Conservation (phyloP, 2,113 vertebrate genomes). For the Notothenia coriiceps region DNA sequence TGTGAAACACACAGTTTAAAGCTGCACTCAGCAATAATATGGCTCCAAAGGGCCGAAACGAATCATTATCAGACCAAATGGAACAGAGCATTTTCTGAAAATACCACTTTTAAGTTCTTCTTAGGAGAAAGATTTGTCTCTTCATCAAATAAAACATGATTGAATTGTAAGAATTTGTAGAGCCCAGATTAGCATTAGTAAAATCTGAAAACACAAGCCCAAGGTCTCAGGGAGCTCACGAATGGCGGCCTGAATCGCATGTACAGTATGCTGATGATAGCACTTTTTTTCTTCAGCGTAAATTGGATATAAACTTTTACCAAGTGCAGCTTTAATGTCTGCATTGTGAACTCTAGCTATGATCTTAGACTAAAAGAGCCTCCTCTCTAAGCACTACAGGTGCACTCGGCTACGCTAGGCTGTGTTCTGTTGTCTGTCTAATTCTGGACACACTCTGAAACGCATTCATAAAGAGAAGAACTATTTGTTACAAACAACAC, state of each 20-base stretch:
- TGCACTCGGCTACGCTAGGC: slow-evolving; percentile 33
- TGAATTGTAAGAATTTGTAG: background rate
- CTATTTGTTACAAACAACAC: slow-evolving; percentile 8
- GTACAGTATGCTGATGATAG: background rate
- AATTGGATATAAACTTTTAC: background rate
- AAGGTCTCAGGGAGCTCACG: background rate
- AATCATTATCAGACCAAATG: background rate
- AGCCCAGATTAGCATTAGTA: too few species aligned
- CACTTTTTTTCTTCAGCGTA: background rate
- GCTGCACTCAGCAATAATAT: slow-evolving; percentile 42
- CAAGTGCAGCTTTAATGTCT: slow-evolving; percentile 55
- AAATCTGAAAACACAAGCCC: too few species aligned
- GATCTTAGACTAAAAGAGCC: slow-evolving; percentile 14
- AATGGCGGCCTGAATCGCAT: background rate
- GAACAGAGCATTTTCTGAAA: background rate
- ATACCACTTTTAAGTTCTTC: background rate
- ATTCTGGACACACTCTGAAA: slow-evolving; percentile 43
- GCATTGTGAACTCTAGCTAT: slow-evolving; percentile 7
- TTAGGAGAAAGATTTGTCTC: background rate
- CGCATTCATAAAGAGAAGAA: background rate
- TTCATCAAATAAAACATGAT: background rate
- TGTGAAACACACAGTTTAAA: slow-evolving; percentile 42
- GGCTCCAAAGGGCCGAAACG: background rate
- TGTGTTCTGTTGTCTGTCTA: slow-evolving; percentile 47
- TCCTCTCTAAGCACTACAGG: slow-evolving; percentile 31